These are phyloP conservation scores for Melinaea marsaeus DNA, from an alignment of 2,888 invertebrate species.

Conservation along the genomic window DNA sequence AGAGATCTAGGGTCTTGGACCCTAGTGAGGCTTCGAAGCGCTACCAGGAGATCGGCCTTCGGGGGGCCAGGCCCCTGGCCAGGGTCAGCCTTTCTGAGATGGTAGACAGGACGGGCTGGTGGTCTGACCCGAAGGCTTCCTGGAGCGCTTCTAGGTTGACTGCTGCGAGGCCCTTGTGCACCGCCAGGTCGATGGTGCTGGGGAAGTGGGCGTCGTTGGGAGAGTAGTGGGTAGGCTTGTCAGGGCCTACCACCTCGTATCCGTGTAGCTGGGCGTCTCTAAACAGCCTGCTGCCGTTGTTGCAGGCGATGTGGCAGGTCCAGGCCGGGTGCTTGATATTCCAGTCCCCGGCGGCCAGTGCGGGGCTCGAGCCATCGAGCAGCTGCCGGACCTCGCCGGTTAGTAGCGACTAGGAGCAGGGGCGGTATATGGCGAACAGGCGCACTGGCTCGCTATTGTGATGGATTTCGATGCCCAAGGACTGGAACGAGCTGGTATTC, in stretches of 20 bases:
- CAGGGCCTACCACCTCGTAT: constrained; percentile 20
- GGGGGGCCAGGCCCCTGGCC: neutral
- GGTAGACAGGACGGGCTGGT: constrained; percentile 12
- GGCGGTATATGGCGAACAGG: too few species aligned
- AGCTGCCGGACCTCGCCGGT: too few species aligned
- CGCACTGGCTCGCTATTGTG: too few species aligned
- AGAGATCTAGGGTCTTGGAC: neutral
- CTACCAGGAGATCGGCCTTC: neutral
- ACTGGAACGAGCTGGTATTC: too few species aligned
- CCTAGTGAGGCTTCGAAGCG: neutral
- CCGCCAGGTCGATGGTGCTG: constrained; percentile 21
- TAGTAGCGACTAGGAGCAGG: too few species aligned
- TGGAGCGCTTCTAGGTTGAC: neutral
- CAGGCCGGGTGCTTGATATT: constrained; percentile 27
- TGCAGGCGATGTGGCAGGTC: constrained; percentile 15
- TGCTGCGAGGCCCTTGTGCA: constrained; percentile 9
- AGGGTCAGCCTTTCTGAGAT: neutral
- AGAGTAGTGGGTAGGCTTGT: constrained; percentile 21
- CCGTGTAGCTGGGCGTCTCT: constrained; percentile 16
- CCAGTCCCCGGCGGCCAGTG: constrained; percentile 18
- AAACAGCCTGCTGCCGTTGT: constrained; percentile 13
- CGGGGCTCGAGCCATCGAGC: neutral
- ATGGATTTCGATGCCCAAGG: too few species aligned
- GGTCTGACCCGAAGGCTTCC: constrained; percentile 19
- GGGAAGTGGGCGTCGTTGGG: neutral